Evolutionary conservation across 1,140 invertebrate genomes (phyloP).

Genomic region (Gonioctena quinquepunctata): DNA sequence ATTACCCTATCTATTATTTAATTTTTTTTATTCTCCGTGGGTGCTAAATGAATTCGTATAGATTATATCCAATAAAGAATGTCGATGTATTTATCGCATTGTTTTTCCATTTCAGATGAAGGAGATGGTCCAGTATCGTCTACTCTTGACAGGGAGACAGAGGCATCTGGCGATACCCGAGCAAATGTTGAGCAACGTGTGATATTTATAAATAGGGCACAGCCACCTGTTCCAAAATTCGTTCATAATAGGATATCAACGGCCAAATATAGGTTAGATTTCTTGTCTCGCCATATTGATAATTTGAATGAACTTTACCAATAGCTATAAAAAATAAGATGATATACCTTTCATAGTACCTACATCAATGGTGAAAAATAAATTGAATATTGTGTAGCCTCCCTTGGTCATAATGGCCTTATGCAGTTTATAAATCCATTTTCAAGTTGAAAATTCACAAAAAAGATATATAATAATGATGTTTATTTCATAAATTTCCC

Average conservation of each 20-base stretch:
- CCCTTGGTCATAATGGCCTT: neutral
- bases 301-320: too few species aligned
- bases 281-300: neutral
- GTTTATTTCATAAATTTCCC: too few species aligned
- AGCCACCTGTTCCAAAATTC: conserved; percentile 78
- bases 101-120: conserved; percentile 37
- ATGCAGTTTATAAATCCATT: neutral
- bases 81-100: too few species aligned
- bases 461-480: too few species aligned
- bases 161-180: conserved; percentile 29
- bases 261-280: conserved; percentile 83
- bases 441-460: neutral
- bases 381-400: too few species aligned
- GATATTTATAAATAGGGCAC: conserved; percentile 81
- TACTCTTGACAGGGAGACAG: conserved; percentile 42
- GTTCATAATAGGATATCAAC: conserved; percentile 87
- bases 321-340: too few species aligned
- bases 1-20: too few species aligned
- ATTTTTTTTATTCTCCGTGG: too few species aligned
- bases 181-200: conserved; percentile 66
- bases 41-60: too few species aligned
- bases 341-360: too few species aligned
- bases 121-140: conserved; percentile 46
- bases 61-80: too few species aligned
- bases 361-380: too few species aligned